A percentile compares a stretch with the other conserved stretches of the same genome.
Evolutionary conservation across 2,113 vertebrate species (phyloP).

Genomic region (Galemys pyrenaicus): DNA sequence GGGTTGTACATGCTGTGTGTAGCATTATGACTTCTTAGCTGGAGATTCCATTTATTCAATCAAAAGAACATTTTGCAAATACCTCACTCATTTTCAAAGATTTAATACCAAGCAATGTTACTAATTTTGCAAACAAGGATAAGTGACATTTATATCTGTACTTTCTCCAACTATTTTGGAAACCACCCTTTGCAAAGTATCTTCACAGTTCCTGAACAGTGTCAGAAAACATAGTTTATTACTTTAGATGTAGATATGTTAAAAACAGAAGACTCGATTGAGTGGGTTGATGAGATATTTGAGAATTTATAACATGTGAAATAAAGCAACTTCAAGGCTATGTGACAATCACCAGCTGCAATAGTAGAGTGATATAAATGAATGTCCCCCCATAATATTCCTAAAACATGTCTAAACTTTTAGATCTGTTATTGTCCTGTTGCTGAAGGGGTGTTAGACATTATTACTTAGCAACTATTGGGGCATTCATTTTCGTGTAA

Average conservation of each 20-base stretch:
- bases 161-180: background rate
- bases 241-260: background rate
- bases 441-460: background rate
- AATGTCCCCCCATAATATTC: rapidly evolving
- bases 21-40: background rate
- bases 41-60: background rate
- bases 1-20: background rate
- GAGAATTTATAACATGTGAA: background rate
- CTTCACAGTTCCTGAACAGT: background rate
- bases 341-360: rapidly evolving
- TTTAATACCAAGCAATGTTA: background rate
- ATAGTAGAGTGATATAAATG: background rate
- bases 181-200: background rate
- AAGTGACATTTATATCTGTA: background rate
- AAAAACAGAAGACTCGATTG: background rate
- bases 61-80: background rate
- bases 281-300: background rate
- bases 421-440: rapidly evolving
- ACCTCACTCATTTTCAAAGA: background rate
- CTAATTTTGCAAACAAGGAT: background rate
- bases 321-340: background rate
- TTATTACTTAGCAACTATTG: background rate
- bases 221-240: background rate
- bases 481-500: background rate
- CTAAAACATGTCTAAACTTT: too few relatives aligned